These are phyloP conservation scores for Harpalus rufipes DNA, from an alignment of 2,888 invertebrate genomes.

Conservation along the genomic window DNA sequence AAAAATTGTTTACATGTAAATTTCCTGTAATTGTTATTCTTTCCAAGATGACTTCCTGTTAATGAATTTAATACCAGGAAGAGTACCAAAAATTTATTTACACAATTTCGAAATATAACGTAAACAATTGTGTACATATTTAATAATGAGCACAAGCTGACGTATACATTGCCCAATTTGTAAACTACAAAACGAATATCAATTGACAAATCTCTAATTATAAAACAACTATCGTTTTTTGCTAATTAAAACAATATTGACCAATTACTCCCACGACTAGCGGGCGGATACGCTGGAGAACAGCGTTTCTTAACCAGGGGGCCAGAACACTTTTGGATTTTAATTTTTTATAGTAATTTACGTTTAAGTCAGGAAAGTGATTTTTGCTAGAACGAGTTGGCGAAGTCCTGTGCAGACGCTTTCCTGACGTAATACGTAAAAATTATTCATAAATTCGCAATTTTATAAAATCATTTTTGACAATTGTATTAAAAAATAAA, in stretches of 20 bases:
- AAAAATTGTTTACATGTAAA: constrained; percentile 3
- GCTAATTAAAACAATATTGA: constrained; percentile 51
- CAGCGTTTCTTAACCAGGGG: too few species aligned
- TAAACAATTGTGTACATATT: constrained; percentile 13
- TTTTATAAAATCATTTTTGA: too few species aligned
- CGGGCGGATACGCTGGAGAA: constrained; percentile 10
- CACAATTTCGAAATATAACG: constrained; percentile 1
- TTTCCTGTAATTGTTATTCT: constrained; percentile 25
- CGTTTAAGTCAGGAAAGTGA: too few species aligned
- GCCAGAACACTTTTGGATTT: too few species aligned
- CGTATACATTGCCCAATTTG: constrained; percentile 39
- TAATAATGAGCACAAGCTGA: constrained; percentile 11
- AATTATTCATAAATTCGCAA: too few species aligned
- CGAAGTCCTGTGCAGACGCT: too few species aligned
- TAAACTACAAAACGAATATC: constrained; percentile 22
- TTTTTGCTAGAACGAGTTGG: too few species aligned
- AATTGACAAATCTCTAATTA: constrained; percentile 52
- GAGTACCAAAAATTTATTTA: constrained; percentile 32
- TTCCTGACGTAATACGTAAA: too few species aligned
- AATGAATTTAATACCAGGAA: constrained; percentile 42
- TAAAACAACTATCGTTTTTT: constrained; percentile 33
- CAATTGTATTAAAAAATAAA: too few species aligned
- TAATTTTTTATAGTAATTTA: too few species aligned
- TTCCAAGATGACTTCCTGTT: constrained; percentile 20
- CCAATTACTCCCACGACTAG: constrained; percentile 41